Evolutionary conservation across 2,797 vertebrate species (phyloP).

Genomic region (Semaprochilodus insignis): DNA sequence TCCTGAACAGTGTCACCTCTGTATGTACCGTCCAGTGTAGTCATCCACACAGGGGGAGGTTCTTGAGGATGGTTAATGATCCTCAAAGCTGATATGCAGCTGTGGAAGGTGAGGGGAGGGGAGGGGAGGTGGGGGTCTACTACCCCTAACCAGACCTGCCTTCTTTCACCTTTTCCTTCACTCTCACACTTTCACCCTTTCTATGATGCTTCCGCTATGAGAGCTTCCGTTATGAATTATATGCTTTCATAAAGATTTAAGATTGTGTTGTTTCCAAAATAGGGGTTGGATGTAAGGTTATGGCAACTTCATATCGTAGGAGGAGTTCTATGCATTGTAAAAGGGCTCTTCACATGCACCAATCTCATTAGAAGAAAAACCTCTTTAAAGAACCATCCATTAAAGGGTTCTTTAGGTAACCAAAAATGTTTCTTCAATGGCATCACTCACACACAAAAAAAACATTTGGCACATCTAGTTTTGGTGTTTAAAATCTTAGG

Average conservation of each 20-base stretch:
- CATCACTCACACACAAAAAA: too few species aligned
- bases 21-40: constrained; percentile 28
- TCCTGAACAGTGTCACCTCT: constrained; percentile 40
- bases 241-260: neutral
- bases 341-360: too few species aligned
- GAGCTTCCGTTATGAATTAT: neutral
- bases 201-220: constrained; percentile 19
- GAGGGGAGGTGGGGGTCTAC: constrained; percentile 44
- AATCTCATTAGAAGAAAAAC: too few species aligned
- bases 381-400: too few species aligned
- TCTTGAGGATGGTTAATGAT: constrained; percentile 35
- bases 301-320: too few species aligned
- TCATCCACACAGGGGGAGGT: constrained; percentile 47
- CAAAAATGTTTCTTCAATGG: too few species aligned
- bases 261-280: neutral
- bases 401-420: too few species aligned
- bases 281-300: neutral
- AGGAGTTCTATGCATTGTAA: too few species aligned
- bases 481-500: too few species aligned
- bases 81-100: constrained; percentile 44
- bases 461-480: too few species aligned
- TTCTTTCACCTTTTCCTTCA: constrained; percentile 45
- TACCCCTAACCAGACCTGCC: constrained; percentile 38
- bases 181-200: constrained; percentile 21
- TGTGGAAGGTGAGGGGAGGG: constrained; percentile 55